Conservation (phyloP, 2,113 vertebrate genomes). For the Promerops cafer region DNA sequence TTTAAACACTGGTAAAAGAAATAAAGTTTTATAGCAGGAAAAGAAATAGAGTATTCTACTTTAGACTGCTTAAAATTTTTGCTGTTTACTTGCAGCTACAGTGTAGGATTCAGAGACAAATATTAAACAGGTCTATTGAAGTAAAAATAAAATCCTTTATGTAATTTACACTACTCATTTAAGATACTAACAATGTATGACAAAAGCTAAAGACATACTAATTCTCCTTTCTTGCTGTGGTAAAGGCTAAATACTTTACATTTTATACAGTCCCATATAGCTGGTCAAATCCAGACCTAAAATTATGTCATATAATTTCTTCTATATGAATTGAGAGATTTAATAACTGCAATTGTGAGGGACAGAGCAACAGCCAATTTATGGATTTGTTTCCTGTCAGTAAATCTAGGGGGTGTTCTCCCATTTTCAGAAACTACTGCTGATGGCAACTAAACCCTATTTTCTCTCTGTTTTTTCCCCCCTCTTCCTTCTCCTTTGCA, state of each 20-base stretch:
- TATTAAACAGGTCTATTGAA: background rate
- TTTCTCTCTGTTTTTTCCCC: background rate
- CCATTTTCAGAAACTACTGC: background rate
- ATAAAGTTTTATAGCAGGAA: background rate
- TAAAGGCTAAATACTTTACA: background rate
- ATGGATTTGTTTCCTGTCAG: background rate
- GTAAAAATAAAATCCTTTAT: background rate
- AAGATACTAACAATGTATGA: background rate
- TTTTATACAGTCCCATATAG: background rate
- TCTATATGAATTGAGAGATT: background rate
- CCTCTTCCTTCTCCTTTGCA: background rate
- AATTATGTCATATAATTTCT: background rate
- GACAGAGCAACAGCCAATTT: background rate
- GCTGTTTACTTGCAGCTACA: background rate
- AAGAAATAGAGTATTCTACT: background rate
- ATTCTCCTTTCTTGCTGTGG: background rate
- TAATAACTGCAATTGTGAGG: background rate
- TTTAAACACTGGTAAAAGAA: background rate
- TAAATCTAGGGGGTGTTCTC: background rate
- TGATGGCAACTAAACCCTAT: background rate
- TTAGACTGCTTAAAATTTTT: background rate
- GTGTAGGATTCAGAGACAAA: background rate
- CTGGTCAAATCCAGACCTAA: background rate
- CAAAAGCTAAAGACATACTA: background rate
- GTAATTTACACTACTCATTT: background rate